Conservation (phyloP, 2,113 vertebrate genomes). For the Pomatorhinus ruficollis region DNA sequence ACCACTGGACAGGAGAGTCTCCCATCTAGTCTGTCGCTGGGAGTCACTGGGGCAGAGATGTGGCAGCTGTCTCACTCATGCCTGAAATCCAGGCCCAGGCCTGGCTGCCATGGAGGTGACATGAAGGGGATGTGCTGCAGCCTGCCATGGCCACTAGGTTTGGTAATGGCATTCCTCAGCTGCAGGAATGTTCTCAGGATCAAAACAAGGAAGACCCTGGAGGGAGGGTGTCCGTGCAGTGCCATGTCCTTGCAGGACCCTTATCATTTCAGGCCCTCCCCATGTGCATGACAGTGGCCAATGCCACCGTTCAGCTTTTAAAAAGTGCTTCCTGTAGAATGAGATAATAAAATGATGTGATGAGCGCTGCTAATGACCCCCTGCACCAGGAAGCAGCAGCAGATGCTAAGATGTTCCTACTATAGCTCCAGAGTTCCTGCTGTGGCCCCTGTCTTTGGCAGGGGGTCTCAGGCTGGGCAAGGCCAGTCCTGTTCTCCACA, state of each 20-base stretch:
- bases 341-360: background rate
- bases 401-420: background rate
- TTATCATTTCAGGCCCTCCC: background rate
- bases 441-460: background rate
- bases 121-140: background rate
- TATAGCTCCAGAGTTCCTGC: background rate
- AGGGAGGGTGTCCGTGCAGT: background rate
- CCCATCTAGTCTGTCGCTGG: background rate
- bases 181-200: accelerated
- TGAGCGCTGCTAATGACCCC: background rate
- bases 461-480: accelerated
- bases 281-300: background rate
- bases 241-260: background rate
- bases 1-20: background rate
- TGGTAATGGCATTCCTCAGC: background rate
- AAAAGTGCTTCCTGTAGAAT: background rate
- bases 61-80: background rate
- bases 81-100: background rate
- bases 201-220: accelerated
- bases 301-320: background rate
- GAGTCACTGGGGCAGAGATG: background rate
- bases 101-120: background rate
- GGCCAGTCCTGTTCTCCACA: background rate
- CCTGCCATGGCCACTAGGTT: accelerated
- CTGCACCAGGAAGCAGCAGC: background rate